Evolutionary conservation across 2,113 vertebrate genomes (phyloP).

Genomic region (Eira barbara): DNA sequence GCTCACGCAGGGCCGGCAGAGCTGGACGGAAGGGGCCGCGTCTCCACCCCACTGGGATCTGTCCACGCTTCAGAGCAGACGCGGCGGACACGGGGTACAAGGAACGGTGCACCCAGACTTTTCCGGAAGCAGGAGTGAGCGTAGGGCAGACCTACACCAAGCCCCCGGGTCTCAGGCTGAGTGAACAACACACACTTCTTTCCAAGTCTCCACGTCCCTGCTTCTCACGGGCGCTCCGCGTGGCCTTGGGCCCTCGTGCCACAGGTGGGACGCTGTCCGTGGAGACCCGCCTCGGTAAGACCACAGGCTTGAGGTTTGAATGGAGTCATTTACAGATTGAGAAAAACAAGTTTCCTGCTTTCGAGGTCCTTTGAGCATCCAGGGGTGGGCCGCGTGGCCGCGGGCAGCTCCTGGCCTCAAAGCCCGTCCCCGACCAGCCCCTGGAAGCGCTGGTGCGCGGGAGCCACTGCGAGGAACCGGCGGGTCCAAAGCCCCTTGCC

Average conservation of each 20-base stretch:
- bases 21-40: neutral
- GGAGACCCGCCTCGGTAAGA: neutral
- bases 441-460: neutral
- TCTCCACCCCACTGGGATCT: neutral
- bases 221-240: rapidly evolving
- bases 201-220: neutral
- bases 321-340: neutral
- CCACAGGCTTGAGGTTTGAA: neutral
- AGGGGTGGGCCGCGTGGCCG: neutral
- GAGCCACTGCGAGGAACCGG: neutral
- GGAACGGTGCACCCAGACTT: rapidly evolving
- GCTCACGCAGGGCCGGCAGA: neutral
- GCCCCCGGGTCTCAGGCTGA: neutral
- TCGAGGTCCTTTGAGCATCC: neutral
- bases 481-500: neutral
- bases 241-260: rapidly evolving
- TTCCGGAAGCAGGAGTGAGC: rapidly evolving
- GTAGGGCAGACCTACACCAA: neutral
- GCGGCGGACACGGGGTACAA: rapidly evolving
- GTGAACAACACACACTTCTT: rapidly evolving
- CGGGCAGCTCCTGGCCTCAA: neutral
- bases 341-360: neutral
- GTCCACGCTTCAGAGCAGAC: neutral
- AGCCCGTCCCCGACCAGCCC: neutral
- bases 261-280: neutral